Conservation (phyloP, 2,888 invertebrate genomes). For the Metopia argyrocephala region DNA sequence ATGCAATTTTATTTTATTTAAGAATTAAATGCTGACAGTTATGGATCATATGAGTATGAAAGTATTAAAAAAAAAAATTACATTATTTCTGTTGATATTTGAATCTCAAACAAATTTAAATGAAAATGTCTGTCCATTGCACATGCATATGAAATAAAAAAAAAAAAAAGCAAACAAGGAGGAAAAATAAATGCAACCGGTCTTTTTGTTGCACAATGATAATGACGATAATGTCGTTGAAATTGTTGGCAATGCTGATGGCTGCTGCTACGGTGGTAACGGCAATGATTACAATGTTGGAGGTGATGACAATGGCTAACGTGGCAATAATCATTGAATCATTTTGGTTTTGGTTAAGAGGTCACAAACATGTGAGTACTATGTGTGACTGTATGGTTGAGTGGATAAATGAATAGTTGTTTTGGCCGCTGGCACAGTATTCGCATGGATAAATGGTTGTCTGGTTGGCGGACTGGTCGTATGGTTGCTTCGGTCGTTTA, state of each 20-base stretch:
- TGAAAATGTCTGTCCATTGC: not conserved
- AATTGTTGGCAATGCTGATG: not conserved
- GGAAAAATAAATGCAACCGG: slow-evolving; percentile 36
- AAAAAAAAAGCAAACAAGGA: not conserved
- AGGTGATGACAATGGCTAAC: slow-evolving; percentile 56
- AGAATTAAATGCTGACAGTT: slow-evolving; percentile 42
- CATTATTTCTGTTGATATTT: slow-evolving; percentile 34
- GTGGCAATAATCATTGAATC: slow-evolving; percentile 58
- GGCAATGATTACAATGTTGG: slow-evolving; percentile 39
- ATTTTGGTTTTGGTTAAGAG: slow-evolving; percentile 57
- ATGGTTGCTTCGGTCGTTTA: not conserved
- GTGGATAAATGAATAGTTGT: slow-evolving; percentile 11
- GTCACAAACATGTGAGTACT: slow-evolving; percentile 37
- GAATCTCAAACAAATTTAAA: not conserved
- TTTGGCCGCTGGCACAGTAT: not conserved
- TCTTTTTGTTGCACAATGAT: slow-evolving; percentile 13
- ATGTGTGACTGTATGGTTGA: slow-evolving; percentile 20
- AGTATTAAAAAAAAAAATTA: slow-evolving; percentile 34
- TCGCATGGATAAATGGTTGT: slow-evolving; percentile 6
- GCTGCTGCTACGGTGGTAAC: not conserved
- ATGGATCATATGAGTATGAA: slow-evolving; percentile 29
- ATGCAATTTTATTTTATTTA: not conserved
- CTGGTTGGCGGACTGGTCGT: slow-evolving; percentile 3
- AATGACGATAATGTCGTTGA: slow-evolving; percentile 8
- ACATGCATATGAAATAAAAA: not conserved